These are phyloP conservation scores for Cladopsammia gracilis DNA, from an alignment of 64 coral and sea anemone genomes.

Conservation along the genomic window DNA sequence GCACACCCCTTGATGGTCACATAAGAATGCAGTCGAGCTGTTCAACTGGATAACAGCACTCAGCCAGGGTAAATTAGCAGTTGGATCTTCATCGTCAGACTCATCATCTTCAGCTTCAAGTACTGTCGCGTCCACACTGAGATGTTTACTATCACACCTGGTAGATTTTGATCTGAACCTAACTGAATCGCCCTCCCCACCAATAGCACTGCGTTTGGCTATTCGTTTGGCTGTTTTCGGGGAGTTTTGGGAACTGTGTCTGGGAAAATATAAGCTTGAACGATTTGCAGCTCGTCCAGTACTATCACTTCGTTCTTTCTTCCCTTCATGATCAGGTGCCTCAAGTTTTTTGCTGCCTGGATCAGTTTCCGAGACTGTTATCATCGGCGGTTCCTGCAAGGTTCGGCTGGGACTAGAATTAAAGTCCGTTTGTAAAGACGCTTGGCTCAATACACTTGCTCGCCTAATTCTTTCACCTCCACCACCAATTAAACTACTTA, in stretches of 20 bases:
- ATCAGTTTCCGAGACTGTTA: constrained; percentile 78
- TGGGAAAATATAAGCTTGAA: constrained; percentile 16
- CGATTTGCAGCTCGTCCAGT: constrained; percentile 6
- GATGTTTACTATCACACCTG: constrained; percentile 48
- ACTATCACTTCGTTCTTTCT: constrained; percentile 22
- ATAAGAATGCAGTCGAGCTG: constrained; percentile 90
- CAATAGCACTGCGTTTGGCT: constrained; percentile 15
- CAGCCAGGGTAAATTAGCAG: constrained; percentile 88
- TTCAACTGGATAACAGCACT: constrained; percentile 86
- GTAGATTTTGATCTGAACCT: constrained; percentile 60
- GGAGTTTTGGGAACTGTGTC: background rate
- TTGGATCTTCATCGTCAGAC: constrained; percentile 87
- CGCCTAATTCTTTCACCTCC: constrained; percentile 67
- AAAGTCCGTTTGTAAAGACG: constrained; percentile 69
- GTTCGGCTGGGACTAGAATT: constrained; percentile 45
- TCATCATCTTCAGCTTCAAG: constrained; percentile 69
- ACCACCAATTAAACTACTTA: constrained; percentile 82
- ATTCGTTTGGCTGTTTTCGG: constrained; percentile 17
- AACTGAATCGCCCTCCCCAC: constrained; percentile 36
- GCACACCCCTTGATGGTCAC: constrained; percentile 83
- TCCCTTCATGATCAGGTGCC: background rate
- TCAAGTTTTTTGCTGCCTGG: background rate
- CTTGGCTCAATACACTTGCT: constrained; percentile 83
- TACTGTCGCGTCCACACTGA: constrained; percentile 23
- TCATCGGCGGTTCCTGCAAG: constrained; percentile 71